Conservation (phyloP, 92 coral and sea anemone genomes). For the Parazoanthus swiftii region DNA sequence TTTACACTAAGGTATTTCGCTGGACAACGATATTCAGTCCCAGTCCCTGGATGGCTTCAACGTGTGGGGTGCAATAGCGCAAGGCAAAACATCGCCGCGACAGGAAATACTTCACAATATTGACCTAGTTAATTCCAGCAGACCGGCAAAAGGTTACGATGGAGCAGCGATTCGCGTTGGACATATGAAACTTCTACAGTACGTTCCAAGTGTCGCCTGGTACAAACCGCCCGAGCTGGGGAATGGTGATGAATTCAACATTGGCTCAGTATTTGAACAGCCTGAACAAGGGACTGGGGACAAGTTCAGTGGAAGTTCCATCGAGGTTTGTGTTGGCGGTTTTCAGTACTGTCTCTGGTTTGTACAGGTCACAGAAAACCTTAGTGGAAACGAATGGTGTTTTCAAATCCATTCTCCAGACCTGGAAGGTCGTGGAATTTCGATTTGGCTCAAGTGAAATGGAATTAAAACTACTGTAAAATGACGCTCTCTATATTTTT, state of each 20-base stretch:
- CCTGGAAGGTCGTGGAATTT: too few relatives aligned
- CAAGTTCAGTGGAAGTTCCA: background rate
- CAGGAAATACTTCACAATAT: constrained; percentile 54
- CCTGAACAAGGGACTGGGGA: constrained; percentile 44
- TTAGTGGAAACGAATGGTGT: too few relatives aligned
- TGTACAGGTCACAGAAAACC: too few relatives aligned
- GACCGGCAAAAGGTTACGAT: constrained; percentile 30
- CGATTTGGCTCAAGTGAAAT: too few relatives aligned
- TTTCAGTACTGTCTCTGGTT: background rate
- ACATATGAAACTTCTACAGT: constrained; percentile 63
- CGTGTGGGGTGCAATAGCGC: constrained; percentile 54
- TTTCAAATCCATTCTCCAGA: too few relatives aligned
- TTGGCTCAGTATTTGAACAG: constrained; percentile 33
- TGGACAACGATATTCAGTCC: background rate
- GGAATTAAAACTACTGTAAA: too few relatives aligned
- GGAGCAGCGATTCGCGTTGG: constrained; percentile 65
- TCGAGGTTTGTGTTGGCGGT: background rate
- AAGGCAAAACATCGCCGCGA: constrained; percentile 51
- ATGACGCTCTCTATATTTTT: too few relatives aligned
- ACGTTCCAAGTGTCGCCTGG: constrained; percentile 65
- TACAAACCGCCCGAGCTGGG: constrained; percentile 65
- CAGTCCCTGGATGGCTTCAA: constrained; percentile 50
- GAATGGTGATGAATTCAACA: background rate
- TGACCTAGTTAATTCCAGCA: constrained; percentile 37
- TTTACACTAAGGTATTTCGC: background rate